A percentile compares a stretch with the other conserved stretches of the same genome.
Evolutionary conservation across 2,888 invertebrate species (phyloP).

Genomic region (Limnephilus rhombicus): DNA sequence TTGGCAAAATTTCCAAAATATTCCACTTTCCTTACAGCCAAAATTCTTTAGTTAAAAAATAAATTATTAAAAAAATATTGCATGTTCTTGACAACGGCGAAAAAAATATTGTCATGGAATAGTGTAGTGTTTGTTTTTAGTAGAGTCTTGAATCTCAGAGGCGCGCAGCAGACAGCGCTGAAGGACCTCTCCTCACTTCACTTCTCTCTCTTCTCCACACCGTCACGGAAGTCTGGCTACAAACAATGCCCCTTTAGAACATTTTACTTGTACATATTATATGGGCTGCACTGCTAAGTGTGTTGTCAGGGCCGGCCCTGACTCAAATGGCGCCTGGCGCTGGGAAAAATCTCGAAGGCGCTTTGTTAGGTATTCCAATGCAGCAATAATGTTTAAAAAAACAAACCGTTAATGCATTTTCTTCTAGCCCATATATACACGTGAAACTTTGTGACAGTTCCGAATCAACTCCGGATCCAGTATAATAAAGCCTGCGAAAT

Average conservation of each 20-base stretch:
- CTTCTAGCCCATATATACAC: too few species aligned
- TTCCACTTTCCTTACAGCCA: not conserved
- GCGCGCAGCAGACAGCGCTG: constrained; percentile 23
- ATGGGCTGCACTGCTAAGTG: not conserved
- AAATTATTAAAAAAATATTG: not conserved
- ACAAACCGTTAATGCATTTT: too few species aligned
- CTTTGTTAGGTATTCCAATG: too few species aligned
- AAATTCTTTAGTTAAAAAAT: not conserved
- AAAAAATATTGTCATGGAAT: constrained; percentile 19
- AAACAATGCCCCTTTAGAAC: constrained; percentile 31
- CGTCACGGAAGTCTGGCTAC: constrained; percentile 45
- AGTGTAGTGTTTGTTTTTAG: constrained; percentile 43
- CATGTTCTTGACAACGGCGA: not conserved
- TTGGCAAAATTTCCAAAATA: not conserved
- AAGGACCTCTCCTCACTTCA: constrained; percentile 3
- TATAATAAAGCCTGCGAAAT: too few species aligned
- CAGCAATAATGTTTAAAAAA: too few species aligned
- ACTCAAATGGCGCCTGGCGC: too few species aligned
- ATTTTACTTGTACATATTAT: constrained; percentile 14
- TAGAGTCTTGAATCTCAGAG: constrained; percentile 29
- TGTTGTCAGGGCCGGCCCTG: not conserved
- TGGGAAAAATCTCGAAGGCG: too few species aligned
- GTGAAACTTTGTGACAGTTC: too few species aligned
- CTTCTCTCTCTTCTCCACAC: not conserved
- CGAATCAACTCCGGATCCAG: too few species aligned